These are phyloP conservation scores for Nettapus auritus DNA, from an alignment of 2,113 vertebrate species.

Conservation along the genomic window DNA sequence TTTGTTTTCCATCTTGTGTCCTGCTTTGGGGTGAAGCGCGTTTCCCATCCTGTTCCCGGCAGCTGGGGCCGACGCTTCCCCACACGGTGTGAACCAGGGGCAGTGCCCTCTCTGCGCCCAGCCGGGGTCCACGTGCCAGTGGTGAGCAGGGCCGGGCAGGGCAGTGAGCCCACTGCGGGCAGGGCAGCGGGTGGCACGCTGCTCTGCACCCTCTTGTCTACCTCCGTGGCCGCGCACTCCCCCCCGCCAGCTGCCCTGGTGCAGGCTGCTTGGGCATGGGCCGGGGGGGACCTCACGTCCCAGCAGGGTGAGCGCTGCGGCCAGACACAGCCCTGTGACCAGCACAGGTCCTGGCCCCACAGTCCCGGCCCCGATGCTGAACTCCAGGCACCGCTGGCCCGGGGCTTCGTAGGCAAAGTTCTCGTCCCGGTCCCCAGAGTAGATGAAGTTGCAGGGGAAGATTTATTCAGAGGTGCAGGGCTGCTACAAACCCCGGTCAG, in stretches of 20 bases:
- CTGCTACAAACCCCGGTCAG: neutral
- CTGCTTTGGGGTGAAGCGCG: neutral
- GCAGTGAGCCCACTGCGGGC: accelerated
- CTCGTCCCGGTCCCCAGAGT: too few relatives aligned
- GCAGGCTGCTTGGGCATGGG: too few relatives aligned
- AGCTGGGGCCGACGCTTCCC: neutral
- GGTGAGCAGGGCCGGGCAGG: neutral
- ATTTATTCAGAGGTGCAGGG: accelerated
- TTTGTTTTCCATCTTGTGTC: neutral
- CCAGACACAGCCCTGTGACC: neutral
- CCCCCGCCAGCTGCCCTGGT: too few relatives aligned
- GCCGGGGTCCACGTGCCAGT: neutral
- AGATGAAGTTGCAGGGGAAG: neutral
- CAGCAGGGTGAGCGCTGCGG: too few relatives aligned
- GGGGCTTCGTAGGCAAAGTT: neutral
- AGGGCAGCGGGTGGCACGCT: too few relatives aligned
- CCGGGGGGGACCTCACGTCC: neutral
- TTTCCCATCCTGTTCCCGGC: conserved; percentile 13
- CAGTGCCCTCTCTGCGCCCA: accelerated
- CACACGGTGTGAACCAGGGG: accelerated
- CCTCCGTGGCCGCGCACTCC: neutral
- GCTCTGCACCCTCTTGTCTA: neutral
- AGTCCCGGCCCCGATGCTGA: neutral
- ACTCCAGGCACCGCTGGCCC: neutral
- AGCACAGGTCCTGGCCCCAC: neutral